A percentile compares a stretch with the other conserved stretches of the same genome.
Evolutionary conservation across 2,888 invertebrate species (phyloP).

Genomic region (Ceriagrion tenellum): DNA sequence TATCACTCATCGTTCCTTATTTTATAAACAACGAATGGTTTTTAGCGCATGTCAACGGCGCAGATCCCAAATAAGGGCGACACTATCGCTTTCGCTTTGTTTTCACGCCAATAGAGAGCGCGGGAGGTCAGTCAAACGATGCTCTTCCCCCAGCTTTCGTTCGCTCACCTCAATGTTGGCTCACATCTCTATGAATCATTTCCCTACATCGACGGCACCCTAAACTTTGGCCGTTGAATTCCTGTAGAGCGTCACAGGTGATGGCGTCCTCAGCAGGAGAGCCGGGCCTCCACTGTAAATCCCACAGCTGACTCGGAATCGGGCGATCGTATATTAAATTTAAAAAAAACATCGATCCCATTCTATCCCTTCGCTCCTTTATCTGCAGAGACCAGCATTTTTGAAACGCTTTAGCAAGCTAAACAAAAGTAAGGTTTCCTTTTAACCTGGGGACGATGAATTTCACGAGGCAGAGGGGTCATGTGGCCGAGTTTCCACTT

Average conservation of each 20-base stretch:
- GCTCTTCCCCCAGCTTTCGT: neutral
- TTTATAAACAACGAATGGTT: no score
- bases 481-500: no score
- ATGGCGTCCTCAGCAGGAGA: neutral
- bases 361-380: neutral
- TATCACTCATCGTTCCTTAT: no score
- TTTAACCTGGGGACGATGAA: no score
- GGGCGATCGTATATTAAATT: neutral
- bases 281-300: neutral
- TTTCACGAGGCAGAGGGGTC: no score
- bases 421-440: no score
- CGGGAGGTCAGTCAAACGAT: neutral
- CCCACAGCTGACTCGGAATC: neutral
- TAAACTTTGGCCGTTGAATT: neutral
- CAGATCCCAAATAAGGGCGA: no score
- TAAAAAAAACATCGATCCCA: no score
- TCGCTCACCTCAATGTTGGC: neutral
- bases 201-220: neutral
- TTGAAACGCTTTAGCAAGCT: neutral
- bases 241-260: neutral
- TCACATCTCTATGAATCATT: conserved; percentile 9
- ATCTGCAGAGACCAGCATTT: neutral
- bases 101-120: no score
- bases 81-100: no score
- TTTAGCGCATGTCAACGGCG: no score